Evolutionary conservation across 2,113 vertebrate species (phyloP), one percentile per base, ranked within the genome.

Genomic region (Melozone crissalis): DNA sequence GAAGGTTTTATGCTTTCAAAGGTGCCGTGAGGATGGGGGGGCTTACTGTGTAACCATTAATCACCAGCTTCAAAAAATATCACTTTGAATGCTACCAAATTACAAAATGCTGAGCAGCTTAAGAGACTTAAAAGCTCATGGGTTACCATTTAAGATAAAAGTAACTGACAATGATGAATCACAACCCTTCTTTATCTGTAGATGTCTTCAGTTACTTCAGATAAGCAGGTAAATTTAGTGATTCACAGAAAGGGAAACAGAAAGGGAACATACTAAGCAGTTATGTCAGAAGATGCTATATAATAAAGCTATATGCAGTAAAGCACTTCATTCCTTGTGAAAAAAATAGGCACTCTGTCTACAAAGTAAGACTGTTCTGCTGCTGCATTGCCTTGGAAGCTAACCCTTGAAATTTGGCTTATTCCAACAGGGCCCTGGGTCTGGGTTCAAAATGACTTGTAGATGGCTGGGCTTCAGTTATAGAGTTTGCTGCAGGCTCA

Each of bases 101-200:
- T 47, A 85, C 63, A 91, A 58, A 94, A 87, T 16, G 15, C 51
- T 52, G 59, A 86, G 68, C 46, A 91, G 46, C 73, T 62, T 62
- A 80, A 83, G n/a, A 91, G 63, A 90, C 55, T 59, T 82, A 69
- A 91, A 91, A 74, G 49, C 31, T 94, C 46, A 13, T 3, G 2
- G 39, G 43, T 59, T 95, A 83, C 78, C 51, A 67, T 49, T 79
- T 88, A 74, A 88, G 63, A 93, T 69, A 83, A 94, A 77, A 86
- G 52, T 41, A 90, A 76, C 15, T 1, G 39, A 72, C 21, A 35
- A 12, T 65, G 66, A 87, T 91, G 83, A 93, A 80, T 93, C 90
- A 95, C 30, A 73, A 71, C 54, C 52, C 52, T 89, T 65, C 69
- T 85, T 52, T 63, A 88, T 86, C 82, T 86, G 55, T 51, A 94